These are phyloP conservation scores for Agrochola macilenta DNA, from an alignment of 2,888 invertebrate species.

Conservation along the genomic window DNA sequence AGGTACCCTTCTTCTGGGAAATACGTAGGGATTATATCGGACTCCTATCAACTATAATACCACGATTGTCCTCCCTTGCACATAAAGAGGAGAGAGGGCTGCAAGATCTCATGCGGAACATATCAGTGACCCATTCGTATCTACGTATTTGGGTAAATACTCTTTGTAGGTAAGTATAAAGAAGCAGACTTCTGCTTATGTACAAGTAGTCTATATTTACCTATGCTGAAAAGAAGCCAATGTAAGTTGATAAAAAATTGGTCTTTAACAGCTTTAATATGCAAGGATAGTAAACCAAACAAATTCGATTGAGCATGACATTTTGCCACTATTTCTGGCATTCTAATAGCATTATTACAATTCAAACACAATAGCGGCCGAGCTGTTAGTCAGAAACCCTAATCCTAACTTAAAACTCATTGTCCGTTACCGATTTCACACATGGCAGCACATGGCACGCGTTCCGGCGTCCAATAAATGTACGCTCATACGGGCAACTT, in stretches of 20 bases:
- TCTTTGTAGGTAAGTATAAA: not conserved
- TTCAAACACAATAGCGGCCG: slow-evolving; percentile 17
- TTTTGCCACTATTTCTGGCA: not conserved
- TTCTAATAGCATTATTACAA: slow-evolving; percentile 16
- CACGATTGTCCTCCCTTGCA: slow-evolving; percentile 24
- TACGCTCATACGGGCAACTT: slow-evolving; percentile 15
- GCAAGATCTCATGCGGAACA: slow-evolving; percentile 18
- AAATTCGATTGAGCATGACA: not conserved
- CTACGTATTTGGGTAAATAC: not conserved
- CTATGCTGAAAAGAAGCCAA: not conserved
- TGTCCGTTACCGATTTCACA: slow-evolving; percentile 48
- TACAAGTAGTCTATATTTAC: not conserved
- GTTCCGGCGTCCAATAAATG: slow-evolving; percentile 19
- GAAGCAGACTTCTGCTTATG: too few relatives aligned
- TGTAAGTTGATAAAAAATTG: not conserved
- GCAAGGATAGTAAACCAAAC: too few relatives aligned
- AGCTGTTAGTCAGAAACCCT: slow-evolving; percentile 31
- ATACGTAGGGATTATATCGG: slow-evolving; percentile 22
- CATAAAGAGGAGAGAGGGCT: slow-evolving; percentile 10
- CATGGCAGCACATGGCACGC: slow-evolving; percentile 30
- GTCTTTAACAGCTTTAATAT: not conserved
- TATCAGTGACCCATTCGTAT: not conserved
- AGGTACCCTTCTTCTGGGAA: not conserved
- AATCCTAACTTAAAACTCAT: slow-evolving; percentile 44
- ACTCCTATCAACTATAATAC: slow-evolving; percentile 21